These are phyloP conservation scores for Corella eumyota DNA, from an alignment of 23 tunicate genomes.

Conservation along the genomic window DNA sequence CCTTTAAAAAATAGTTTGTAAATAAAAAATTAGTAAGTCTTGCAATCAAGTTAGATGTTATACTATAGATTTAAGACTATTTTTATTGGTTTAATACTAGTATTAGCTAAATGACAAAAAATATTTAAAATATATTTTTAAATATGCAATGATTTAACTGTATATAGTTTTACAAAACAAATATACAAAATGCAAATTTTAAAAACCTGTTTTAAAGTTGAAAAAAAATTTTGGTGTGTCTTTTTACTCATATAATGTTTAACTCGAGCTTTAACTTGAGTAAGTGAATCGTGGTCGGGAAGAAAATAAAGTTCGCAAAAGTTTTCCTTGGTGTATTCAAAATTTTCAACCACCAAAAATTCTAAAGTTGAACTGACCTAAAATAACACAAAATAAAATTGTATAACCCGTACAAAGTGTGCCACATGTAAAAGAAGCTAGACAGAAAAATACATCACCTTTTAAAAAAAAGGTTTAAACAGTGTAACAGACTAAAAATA, in stretches of 20 bases:
- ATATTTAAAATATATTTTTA: too few species aligned
- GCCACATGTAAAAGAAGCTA: neutral
- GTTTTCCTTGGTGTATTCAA: constrained; percentile 21
- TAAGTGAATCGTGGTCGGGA: constrained; percentile 42
- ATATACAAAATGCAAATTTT: too few species aligned
- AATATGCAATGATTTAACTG: too few species aligned
- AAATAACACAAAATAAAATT: constrained; percentile 1
- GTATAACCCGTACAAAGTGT: neutral
- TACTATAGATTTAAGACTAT: too few species aligned
- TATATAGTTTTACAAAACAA: too few species aligned
- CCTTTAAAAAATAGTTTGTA: constrained; percentile 7
- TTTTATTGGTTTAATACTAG: too few species aligned
- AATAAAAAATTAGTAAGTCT: too few species aligned
- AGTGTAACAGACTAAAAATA: neutral
- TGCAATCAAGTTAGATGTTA: too few species aligned
- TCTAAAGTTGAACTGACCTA: constrained; percentile 41
- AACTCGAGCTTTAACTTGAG: constrained; percentile 4
- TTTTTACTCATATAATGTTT: constrained; percentile 4
- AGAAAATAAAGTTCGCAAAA: constrained; percentile 63
- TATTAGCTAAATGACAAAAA: too few species aligned
- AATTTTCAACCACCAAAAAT: constrained; percentile 43
- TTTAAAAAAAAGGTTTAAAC: neutral
- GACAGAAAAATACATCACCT: neutral
- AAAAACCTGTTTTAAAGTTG: constrained; percentile 27
- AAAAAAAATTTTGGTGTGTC: neutral